These are phyloP conservation scores for Trinorchestia longiramus DNA, from an alignment of 1,140 invertebrate genomes.

Conservation along the genomic window DNA sequence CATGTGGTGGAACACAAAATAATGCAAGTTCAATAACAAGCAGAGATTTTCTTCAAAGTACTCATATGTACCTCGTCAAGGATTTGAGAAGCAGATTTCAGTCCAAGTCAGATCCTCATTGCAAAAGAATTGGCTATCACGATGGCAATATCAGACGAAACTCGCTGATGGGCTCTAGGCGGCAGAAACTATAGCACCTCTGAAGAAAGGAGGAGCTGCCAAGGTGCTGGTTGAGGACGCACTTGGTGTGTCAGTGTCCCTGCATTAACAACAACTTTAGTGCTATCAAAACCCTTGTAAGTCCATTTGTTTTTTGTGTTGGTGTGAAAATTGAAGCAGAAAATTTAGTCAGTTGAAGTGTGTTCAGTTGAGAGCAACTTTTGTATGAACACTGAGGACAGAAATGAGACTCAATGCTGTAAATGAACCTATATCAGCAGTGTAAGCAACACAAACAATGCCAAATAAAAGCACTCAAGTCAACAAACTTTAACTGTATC, in stretches of 20 bases:
- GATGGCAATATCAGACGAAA: not conserved
- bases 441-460: no score
- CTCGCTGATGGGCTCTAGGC: not conserved
- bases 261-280: not conserved
- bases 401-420: not conserved
- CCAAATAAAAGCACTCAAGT: no score
- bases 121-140: constrained; percentile 46
- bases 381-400: no score
- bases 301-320: not conserved
- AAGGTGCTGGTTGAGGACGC: not conserved
- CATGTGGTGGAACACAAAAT: not conserved
- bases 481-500: no score
- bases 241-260: not conserved
- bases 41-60: not conserved
- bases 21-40: not conserved
- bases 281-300: not conserved
- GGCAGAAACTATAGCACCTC: not conserved
- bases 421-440: no score
- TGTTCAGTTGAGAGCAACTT: not conserved
- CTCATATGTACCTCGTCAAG: not conserved
- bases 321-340: not conserved
- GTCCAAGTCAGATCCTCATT: constrained; percentile 22
- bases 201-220: not conserved
- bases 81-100: constrained; percentile 14
- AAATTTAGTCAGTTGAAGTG: not conserved